These are phyloP conservation scores for Esperia sulphurella DNA, from an alignment of 2,888 invertebrate species.

Conservation along the genomic window DNA sequence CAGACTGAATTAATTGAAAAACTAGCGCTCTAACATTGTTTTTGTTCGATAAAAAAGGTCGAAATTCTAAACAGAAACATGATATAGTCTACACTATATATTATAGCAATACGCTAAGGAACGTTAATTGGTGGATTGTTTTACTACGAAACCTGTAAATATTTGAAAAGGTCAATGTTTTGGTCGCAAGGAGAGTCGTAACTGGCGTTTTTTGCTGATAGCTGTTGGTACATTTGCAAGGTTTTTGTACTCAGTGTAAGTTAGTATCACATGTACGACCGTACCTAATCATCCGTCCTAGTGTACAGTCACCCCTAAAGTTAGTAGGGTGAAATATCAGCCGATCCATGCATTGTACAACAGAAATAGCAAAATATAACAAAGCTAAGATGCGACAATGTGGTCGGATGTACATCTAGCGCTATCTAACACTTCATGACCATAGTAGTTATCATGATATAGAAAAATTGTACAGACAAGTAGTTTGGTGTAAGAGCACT, in stretches of 20 bases:
- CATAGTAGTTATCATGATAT: constrained; percentile 38
- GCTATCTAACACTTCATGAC: constrained; percentile 58
- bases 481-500: constrained; percentile 68
- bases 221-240: too few relatives aligned
- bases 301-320: constrained; percentile 16
- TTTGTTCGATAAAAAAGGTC: not conserved
- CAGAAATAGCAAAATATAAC: constrained; percentile 65
- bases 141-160: too few relatives aligned
- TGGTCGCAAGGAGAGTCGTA: too few relatives aligned
- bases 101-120: too few relatives aligned
- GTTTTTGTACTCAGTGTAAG: not conserved
- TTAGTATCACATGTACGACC: not conserved
- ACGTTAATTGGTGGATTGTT: too few relatives aligned
- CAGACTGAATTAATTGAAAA: not conserved
- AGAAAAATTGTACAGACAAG: constrained; percentile 26
- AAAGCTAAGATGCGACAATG: constrained; percentile 57
- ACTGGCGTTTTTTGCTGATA: too few relatives aligned
- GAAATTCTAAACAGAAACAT: too few relatives aligned
- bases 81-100: too few relatives aligned
- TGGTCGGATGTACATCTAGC: constrained; percentile 54
- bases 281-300: not conserved
- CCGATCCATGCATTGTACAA: constrained; percentile 65
- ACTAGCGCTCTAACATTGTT: too few relatives aligned
- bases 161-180: too few relatives aligned
- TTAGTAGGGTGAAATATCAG: constrained; percentile 48